Percentiles rank a stretch among this genome's conserved stretches.
These are phyloP conservation scores for Arrhopalites spinosus DNA, from an alignment of 2,888 invertebrate species.

Conservation along the genomic window DNA sequence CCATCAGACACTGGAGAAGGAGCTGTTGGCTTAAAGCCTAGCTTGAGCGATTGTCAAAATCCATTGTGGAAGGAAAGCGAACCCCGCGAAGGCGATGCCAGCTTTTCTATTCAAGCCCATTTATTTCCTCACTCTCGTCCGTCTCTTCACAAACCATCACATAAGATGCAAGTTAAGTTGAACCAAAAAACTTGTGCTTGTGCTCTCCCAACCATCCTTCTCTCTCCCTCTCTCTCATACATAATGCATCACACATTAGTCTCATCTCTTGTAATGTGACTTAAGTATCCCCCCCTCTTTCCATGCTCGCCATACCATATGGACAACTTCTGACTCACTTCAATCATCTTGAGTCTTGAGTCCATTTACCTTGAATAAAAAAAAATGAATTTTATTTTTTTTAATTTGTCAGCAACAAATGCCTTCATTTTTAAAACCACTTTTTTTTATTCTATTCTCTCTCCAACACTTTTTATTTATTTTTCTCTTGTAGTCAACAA, in stretches of 20 bases:
- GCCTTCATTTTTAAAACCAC: not conserved
- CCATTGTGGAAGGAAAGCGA: not conserved
- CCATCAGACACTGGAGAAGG: too few species aligned
- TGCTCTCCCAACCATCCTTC: not conserved
- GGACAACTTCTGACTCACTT: constrained; percentile 26
- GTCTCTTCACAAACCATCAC: constrained; percentile 23
- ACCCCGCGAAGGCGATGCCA: constrained; percentile 27
- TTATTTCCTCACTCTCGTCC: constrained; percentile 29
- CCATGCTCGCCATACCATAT: constrained; percentile 16
- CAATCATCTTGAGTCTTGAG: not conserved
- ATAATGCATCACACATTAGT: constrained; percentile 35
- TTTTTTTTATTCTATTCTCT: not conserved
- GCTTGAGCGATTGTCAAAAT: too few species aligned
- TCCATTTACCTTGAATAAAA: constrained; percentile 25
- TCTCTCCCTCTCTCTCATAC: constrained; percentile 30
- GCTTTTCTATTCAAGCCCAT: constrained; percentile 32
- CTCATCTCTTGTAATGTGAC: constrained; percentile 20
- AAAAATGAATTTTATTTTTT: too few species aligned
- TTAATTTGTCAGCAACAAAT: constrained; percentile 26
- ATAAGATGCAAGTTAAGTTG: constrained; percentile 12
- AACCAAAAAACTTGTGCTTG: constrained; percentile 19
- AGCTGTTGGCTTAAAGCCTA: too few species aligned
- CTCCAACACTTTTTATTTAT: not conserved
- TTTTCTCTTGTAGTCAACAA: too few species aligned
- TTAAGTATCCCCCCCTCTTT: constrained; percentile 30